Evolutionary conservation across 2,797 vertebrate genomes (phyloP).

Genomic region (Cyprinella venusta): DNA sequence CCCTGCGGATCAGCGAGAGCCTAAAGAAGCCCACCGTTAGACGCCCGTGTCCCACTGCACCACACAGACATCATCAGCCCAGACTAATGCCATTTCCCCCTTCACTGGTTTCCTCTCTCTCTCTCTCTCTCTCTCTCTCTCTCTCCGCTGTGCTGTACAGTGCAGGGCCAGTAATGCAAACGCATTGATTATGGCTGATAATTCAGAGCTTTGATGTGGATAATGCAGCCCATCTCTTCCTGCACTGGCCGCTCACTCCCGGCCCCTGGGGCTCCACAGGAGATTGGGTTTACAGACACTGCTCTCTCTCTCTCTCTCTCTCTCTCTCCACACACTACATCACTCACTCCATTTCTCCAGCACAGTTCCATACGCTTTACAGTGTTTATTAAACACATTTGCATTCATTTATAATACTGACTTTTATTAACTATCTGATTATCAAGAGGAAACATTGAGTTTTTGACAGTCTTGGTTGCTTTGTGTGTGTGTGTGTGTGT

Average conservation of each 20-base stretch:
- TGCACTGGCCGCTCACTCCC: conserved; percentile 74
- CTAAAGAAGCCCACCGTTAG: neutral
- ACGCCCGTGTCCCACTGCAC: neutral
- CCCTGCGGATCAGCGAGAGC: neutral
- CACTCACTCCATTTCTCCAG: conserved; percentile 46
- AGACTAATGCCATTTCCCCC: conserved; percentile 39
- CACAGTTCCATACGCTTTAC: neutral
- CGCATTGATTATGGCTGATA: conserved; percentile 83
- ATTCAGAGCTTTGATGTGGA: conserved; percentile 81
- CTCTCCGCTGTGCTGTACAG: conserved; percentile 36
- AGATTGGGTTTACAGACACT: conserved; percentile 74
- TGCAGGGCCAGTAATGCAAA: conserved; percentile 72
- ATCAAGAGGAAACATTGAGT: neutral
- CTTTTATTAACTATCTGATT: neutral
- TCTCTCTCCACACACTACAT: conserved; percentile 33
- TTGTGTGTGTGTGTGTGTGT: no score
- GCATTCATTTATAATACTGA: neutral
- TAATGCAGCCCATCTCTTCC: conserved; percentile 74
- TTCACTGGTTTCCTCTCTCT: neutral
- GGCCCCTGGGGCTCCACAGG: conserved; percentile 74
- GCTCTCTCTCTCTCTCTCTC: conserved; percentile 31
- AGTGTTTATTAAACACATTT: neutral
- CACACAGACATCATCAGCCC: conserved; percentile 21
- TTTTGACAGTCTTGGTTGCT: neutral
- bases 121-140: neutral